These are phyloP conservation scores for Labia minor DNA, from an alignment of 2,888 invertebrate genomes.

Conservation along the genomic window DNA sequence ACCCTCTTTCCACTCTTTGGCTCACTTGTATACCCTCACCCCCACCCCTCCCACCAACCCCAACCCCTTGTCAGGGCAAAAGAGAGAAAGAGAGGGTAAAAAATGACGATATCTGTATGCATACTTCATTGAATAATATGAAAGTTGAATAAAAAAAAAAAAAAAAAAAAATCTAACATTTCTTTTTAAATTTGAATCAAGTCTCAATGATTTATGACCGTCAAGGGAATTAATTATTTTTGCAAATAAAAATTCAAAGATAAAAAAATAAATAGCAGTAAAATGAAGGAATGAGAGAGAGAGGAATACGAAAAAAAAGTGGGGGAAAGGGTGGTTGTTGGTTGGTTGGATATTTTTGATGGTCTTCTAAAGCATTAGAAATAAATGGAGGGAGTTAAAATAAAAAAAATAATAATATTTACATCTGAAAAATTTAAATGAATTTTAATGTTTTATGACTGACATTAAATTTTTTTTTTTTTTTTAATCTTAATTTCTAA, in stretches of 20 bases:
- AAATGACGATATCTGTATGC: conserved; percentile 8
- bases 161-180: conserved; percentile 5
- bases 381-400: too few species aligned
- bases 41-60: neutral
- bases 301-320: too few species aligned
- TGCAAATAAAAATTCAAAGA: conserved; percentile 13
- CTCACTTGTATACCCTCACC: neutral
- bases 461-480: too few species aligned
- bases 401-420: too few species aligned
- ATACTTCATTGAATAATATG: conserved; percentile 13
- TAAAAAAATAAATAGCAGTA: neutral
- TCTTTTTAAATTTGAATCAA: conserved; percentile 9
- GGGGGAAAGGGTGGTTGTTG: too few species aligned
- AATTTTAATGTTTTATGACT: too few species aligned
- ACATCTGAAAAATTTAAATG: too few species aligned
- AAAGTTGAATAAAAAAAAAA: conserved; percentile 2
- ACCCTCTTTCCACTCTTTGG: too few species aligned
- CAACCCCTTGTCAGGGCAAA: neutral
- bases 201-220: neutral
- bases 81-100: neutral
- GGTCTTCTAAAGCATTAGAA: too few species aligned
- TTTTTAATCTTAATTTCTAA: too few species aligned
- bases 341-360: too few species aligned
- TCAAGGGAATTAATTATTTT: conserved; percentile 13
- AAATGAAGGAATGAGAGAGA: too few species aligned